Base-by-base conservation (phyloP, 2,113 vertebrate genomes). In the Mungos mungo region DNA sequence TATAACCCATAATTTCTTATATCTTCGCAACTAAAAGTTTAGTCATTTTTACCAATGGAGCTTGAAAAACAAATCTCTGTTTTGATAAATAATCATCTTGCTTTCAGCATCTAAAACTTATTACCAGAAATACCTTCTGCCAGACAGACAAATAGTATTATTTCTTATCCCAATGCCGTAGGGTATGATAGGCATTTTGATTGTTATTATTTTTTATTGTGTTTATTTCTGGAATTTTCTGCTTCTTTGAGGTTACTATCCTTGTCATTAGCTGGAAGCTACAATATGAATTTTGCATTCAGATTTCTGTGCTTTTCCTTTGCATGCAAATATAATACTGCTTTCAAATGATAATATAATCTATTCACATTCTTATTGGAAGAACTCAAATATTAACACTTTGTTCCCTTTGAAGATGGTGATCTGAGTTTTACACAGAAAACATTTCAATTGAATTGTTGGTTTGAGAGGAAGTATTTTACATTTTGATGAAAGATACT, bases 201-300 rank as follows among this genome's bases (percentile, higher is more conserved):
- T 97, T 90, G 76, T 88, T 96, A 97, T 88, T 97, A 96, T 93
- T 35, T 92, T 88, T 95, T 57, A 96, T 97, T 96, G 69, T 50
- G 54, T 87, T 96, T 94, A 93, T 90, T 84, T 95, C 92, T 14
- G 13, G 13, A 97, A 90, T 57, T 83, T 96, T 95, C 77, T 92
- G 16, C 29, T 87, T 96, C 72, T 97, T 97, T 96, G 84, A 91
- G 47, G 76, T 95, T 97, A 54, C 57, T 54, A 96, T 90, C 38
- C 45, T 87, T 95, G 85, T 96, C 88, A 54, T 95, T 94, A 95
- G 84, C 97, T 96, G 83, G 91, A 96, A 97, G 96, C 85, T 97
- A 97, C 72, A 95, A 93, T 82, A 93, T 89, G 87, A 98, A 96
- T 95, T 98, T 94, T 96, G 33, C 38, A 96, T 96, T 80, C 72